Conservation (phyloP, 2,113 vertebrate genomes). For the Shinisaurus crocodilurus region DNA sequence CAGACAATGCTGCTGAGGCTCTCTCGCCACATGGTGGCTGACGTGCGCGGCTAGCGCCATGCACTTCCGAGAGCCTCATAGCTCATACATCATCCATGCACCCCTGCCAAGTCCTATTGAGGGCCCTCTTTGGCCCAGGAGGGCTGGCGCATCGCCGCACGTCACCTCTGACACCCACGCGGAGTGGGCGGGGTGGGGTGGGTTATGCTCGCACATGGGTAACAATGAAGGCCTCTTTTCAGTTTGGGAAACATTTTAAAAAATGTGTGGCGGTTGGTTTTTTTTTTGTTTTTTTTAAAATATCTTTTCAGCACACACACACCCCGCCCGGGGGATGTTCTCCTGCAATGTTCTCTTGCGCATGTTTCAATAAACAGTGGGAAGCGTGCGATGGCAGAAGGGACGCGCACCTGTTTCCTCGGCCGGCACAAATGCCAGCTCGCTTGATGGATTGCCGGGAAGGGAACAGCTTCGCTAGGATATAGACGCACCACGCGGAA, state of each 20-base stretch:
- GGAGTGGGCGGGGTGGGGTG: background rate
- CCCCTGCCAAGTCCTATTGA: constrained; percentile 42
- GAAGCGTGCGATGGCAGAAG: too few relatives aligned
- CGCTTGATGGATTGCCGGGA: background rate
- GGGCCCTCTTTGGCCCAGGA: constrained; percentile 47
- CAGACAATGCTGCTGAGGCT: constrained; percentile 69
- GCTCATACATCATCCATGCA: constrained; percentile 67
- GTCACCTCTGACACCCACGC: constrained; percentile 29
- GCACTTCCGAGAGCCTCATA: constrained; percentile 63
- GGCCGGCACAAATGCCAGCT: background rate
- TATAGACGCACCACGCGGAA: too few relatives aligned
- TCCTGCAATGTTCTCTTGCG: too few relatives aligned
- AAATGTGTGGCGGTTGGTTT: background rate
- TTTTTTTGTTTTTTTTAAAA: too few relatives aligned
- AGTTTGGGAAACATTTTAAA: too few relatives aligned
- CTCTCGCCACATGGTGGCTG: constrained; percentile 54
- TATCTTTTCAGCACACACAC: background rate
- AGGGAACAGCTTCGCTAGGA: too few relatives aligned
- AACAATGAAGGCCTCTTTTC: background rate
- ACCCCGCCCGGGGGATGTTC: background rate
- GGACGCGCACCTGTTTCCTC: background rate
- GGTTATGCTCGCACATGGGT: background rate
- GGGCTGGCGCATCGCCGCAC: constrained; percentile 31
- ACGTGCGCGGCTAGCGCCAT: constrained; percentile 27
- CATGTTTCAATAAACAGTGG: background rate